Evolutionary conservation across 2,888 invertebrate genomes (phyloP).

Genomic region (Apotomis betuletana): DNA sequence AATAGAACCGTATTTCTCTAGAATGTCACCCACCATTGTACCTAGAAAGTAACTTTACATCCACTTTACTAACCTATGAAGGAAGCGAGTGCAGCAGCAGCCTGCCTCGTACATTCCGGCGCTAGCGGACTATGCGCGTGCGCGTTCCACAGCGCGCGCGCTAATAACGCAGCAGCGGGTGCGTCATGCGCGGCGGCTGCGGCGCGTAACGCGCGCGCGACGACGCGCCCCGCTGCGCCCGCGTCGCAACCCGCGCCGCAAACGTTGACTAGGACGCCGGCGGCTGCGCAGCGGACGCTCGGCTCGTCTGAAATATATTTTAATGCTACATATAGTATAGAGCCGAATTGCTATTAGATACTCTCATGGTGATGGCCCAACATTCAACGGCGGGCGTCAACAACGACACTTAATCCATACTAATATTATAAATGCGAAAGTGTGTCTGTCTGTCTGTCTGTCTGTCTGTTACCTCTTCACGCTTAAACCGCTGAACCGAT

Average conservation of each 20-base stretch:
- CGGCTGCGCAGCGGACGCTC: constrained; percentile 89
- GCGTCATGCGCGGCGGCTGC: constrained; percentile 55
- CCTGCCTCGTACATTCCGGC: constrained; percentile 56
- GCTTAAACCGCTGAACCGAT: no score
- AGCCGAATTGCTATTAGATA: no score
- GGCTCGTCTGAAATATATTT: constrained; percentile 76
- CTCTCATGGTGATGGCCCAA: no score
- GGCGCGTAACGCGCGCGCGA: constrained; percentile 53
- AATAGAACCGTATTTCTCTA: no score
- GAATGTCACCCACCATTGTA: no score
- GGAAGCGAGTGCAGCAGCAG: constrained; percentile 80
- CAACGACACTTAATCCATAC: no score
- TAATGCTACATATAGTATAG: no score
- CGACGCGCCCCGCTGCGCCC: constrained; percentile 69
- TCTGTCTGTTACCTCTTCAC: no score
- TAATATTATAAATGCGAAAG: no score
- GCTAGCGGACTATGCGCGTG: constrained; percentile 62
- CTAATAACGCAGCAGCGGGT: constrained; percentile 57
- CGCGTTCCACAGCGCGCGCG: constrained; percentile 63
- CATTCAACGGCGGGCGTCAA: no score
- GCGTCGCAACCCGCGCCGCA: constrained; percentile 66
- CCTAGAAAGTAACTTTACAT: no score
- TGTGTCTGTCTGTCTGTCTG: no score
- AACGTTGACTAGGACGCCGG: constrained; percentile 93
- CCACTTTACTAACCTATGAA: constrained; percentile 85